Conservation (phyloP, 2,797 vertebrate genomes). For the Tinamus major region DNA sequence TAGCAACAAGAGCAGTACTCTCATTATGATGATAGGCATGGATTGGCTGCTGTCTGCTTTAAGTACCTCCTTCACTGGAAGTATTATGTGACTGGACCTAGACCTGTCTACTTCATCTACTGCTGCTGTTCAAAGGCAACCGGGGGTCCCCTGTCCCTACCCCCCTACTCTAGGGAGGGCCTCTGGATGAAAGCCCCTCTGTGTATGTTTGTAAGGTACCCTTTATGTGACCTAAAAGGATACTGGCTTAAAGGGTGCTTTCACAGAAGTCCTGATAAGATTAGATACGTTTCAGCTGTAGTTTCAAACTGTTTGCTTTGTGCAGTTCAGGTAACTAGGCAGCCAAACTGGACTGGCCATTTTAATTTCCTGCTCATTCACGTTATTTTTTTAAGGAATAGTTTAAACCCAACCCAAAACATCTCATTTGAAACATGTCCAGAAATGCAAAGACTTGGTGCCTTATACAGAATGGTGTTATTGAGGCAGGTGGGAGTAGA, state of each 20-base stretch:
- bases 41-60: constrained; percentile 38
- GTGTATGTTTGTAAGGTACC: constrained; percentile 47
- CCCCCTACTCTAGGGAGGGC: neutral
- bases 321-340: constrained; percentile 40
- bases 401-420: constrained; percentile 58
- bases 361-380: constrained; percentile 65
- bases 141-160: neutral
- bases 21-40: neutral
- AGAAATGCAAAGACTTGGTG: constrained; percentile 41
- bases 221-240: constrained; percentile 54
- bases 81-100: neutral
- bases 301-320: constrained; percentile 61
- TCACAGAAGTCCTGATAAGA: constrained; percentile 65
- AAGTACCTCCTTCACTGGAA: constrained; percentile 11
- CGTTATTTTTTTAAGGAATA: constrained; percentile 16
- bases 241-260: constrained; percentile 59
- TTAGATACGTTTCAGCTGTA: constrained; percentile 58
- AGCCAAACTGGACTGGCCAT: constrained; percentile 22
- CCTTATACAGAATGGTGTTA: constrained; percentile 42
- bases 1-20: neutral
- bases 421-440: constrained; percentile 36
- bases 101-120: neutral
- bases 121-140: constrained; percentile 48
- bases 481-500: constrained; percentile 32
- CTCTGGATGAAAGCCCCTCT: constrained; percentile 59